A percentile compares a stretch with the other conserved stretches of the same genome.
Conservation (phyloP, 2,113 vertebrate genomes). For the Cochlearius cochlearius region DNA sequence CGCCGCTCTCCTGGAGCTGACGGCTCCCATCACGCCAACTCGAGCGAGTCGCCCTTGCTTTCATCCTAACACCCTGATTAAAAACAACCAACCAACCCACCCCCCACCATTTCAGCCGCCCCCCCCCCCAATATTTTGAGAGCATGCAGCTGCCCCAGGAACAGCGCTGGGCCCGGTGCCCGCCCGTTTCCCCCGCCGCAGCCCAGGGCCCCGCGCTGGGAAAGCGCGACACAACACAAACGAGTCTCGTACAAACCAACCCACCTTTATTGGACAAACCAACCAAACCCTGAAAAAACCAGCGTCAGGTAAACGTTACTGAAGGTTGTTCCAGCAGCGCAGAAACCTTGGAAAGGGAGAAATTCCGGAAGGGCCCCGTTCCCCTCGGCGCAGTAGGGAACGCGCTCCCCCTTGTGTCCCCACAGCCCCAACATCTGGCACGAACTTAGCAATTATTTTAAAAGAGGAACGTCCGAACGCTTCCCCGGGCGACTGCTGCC, state of each 20-base stretch:
- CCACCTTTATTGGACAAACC: conserved; percentile 64
- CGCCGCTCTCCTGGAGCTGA: background rate
- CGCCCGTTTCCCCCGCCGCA: accelerated
- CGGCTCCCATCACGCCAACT: accelerated
- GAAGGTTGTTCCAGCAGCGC: conserved; percentile 29
- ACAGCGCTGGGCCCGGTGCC: accelerated
- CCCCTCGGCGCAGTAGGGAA: background rate
- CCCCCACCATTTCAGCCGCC: background rate
- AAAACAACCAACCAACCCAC: background rate
- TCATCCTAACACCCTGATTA: background rate
- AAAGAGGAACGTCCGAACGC: background rate
- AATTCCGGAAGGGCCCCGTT: background rate
- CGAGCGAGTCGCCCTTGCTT: accelerated
- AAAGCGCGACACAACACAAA: background rate
- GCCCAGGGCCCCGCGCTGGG: background rate
- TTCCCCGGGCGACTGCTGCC: background rate
- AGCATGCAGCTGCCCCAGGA: background rate
- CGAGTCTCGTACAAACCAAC: conserved; percentile 26
- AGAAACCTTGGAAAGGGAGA: conserved; percentile 26
- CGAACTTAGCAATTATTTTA: background rate
- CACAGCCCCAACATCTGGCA: background rate
- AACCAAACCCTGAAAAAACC: conserved; percentile 40
- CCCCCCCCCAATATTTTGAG: background rate
- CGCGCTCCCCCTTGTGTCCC: background rate
- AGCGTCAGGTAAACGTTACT: conserved; percentile 19